Base-by-base conservation (phyloP, 1,140 invertebrate species). In the Euborellia annulipes region DNA sequence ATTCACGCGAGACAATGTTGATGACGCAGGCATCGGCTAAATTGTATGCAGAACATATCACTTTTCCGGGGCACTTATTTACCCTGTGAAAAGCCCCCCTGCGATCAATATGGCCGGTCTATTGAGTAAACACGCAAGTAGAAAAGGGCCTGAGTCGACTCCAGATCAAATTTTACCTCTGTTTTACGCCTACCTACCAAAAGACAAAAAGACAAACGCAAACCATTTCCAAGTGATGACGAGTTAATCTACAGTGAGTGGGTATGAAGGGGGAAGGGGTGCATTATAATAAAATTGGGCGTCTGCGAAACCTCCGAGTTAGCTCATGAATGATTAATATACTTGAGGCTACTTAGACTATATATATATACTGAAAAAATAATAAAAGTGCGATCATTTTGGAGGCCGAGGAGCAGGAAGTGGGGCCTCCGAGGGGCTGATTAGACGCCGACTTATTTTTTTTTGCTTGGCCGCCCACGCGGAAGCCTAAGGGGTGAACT, bases 31-130 rank as follows among this genome's bases (percentile, higher is more conserved):
- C 43, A 49, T 46, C 48, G 48, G 43, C 49, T 47, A 50, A 48
- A 50, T 48, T 47, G 46, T 50, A 49, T 49, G 46, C 49, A 50
- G 49, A 50, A 48, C 49, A 50, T 50, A 48, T 50, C 38, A 50
- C 49, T 50, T 50, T 49, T 46, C 49, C 41, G 41, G 48, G 20
- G 45, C 48, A 49, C 48, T 49, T 49, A 50, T 50, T 50, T 50
- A 48, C 46, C 46, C 44, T 48, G 49, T 48, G 34, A 38, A 49
- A 46, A 49, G 47, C 47, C 36, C 18, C 32, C 44, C 18, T 11
- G 14, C 44, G 43, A 45, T 47, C 48, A 43, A 47, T 43, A 47
- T 47, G 17, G 44, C 22, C 14, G 20, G 16, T 48, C 19, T 44
- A 39, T 39, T 37, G 47, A 44, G 47, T 43, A 44, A 44, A 44